phyloP scores from a whole-genome alignment of 2,797 vertebrate genomes.

The Gymnocypris eckloni region DNA sequence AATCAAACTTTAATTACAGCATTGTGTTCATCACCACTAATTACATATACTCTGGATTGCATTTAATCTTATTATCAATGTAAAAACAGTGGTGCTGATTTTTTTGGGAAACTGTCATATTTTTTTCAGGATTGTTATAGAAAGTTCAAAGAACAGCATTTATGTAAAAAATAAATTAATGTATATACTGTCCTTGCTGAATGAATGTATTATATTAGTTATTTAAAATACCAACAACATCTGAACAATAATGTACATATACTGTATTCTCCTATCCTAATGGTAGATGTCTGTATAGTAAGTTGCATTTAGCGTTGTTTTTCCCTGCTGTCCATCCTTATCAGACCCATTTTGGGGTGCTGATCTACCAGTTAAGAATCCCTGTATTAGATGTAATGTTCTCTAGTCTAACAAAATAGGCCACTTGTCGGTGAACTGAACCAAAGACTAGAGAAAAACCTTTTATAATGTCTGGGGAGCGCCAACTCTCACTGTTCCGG shows the following conservation, averaged over 20 bases:
- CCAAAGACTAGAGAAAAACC: constrained; percentile 14
- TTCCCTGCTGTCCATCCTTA: neutral
- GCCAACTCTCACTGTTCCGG: constrained; percentile 1
- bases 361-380: neutral
- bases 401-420: neutral
- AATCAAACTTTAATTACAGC: neutral
- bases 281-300: neutral
- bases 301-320: neutral
- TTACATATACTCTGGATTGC: no score
- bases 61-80: neutral
- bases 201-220: neutral
- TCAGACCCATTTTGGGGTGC: neutral
- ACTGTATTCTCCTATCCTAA: neutral
- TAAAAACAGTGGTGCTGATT: neutral
- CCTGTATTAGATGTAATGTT: neutral
- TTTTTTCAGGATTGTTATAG: neutral
- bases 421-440: neutral
- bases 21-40: no score
- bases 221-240: neutral
- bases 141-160: neutral
- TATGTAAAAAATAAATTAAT: neutral
- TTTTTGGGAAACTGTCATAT: neutral
- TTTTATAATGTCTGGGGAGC: constrained; percentile 33
- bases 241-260: no score
- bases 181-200: no score